phyloP scores from a whole-genome alignment of 2,113 vertebrate genomes.

The Columbina picui region DNA sequence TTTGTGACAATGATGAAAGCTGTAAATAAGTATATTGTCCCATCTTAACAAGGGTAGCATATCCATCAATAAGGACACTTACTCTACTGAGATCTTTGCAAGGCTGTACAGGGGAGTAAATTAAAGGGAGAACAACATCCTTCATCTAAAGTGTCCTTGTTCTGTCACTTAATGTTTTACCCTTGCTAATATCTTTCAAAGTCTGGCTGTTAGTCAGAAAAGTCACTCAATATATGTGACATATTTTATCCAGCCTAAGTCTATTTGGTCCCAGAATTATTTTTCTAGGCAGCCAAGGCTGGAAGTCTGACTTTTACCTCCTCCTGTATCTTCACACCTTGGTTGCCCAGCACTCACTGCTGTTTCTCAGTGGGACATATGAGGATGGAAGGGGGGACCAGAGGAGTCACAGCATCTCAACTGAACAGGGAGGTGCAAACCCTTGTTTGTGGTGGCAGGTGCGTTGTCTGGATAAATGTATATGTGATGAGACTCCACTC shows the following conservation, averaged over 20 bases:
- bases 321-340: not conserved
- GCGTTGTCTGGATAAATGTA: not conserved
- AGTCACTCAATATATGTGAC: slow-evolving; percentile 48
- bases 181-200: slow-evolving; percentile 67
- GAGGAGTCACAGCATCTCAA: not conserved
- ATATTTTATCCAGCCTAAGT: slow-evolving; percentile 16
- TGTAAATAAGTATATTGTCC: slow-evolving; percentile 60
- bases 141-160: slow-evolving; percentile 60
- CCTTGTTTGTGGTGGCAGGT: not conserved
- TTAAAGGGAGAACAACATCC: slow-evolving; percentile 59
- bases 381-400: not conserved
- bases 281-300: not conserved
- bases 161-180: slow-evolving; percentile 66
- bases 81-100: slow-evolving; percentile 56
- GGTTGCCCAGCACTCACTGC: not conserved
- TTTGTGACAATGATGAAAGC: slow-evolving; percentile 49
- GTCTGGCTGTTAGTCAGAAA: slow-evolving; percentile 47
- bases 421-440: not conserved
- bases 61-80: slow-evolving; percentile 65
- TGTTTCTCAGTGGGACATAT: not conserved
- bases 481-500: not conserved
- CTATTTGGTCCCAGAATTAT: not conserved
- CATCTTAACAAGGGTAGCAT: slow-evolving; percentile 50
- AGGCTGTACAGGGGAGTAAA: slow-evolving; percentile 54
- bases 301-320: not conserved